Base-by-base conservation (phyloP, 2,113 vertebrate genomes). In the Sula dactylatra region DNA sequence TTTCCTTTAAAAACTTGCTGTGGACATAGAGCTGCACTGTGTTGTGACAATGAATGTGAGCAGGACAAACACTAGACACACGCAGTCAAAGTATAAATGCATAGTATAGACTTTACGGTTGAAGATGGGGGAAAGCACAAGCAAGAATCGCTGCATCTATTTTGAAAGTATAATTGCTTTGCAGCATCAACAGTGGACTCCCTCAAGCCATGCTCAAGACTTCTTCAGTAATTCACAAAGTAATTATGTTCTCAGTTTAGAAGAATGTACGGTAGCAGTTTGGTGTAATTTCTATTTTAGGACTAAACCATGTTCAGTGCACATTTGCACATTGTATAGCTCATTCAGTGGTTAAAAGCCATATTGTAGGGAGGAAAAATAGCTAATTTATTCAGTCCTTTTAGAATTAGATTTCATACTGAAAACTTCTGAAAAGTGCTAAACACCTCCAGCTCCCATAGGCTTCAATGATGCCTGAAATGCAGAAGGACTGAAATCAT, bases 331-430 rank as follows among this genome's bases (percentile, higher is more conserved):
- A 79, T 54, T 24, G 1, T 65, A 27, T 8, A 82, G 54, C 58
- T 94, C 77, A 69, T 84, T 67, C 3, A 5, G 22, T 64, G 47
- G 66, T 92, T 79, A 62, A 79, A 92, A 92, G 52, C 50, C 36
- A 64, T 82, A 88, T 13, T 86, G 65, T 25, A 54, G 5, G 6
- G 86, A 71, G 76, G 47, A 79, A 86, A 88, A 95, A 74, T 1
- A 67, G 72, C 59, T 74, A 40, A 93, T 85, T 84, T 93, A 86
- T 94, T 91, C 88, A 58, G 26, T 58, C 34, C 32, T 89, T 86
- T 84, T 84, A 29, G 31, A 84, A 78, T 59, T 59, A 84, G 38
- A 67, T 62, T 95, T 78, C 59, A 66, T 42, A 87, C 6, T 49
- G 36, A 69, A 90, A 86, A 86, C 31, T 88, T 93, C 47, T 59